Conservation (phyloP, 2,888 invertebrate genomes). For the Papilio elwesi region DNA sequence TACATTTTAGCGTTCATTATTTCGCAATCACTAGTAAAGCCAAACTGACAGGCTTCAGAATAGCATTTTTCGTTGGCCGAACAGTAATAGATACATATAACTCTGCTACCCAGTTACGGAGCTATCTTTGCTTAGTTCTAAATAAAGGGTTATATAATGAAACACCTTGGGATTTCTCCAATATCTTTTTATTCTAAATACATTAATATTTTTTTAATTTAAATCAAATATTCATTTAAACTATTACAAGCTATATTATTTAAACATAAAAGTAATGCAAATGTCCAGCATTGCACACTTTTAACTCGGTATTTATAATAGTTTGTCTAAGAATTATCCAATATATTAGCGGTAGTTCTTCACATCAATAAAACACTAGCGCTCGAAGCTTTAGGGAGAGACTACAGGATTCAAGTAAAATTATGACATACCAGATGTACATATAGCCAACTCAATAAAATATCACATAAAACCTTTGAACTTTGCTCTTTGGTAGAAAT, state of each 20-base stretch:
- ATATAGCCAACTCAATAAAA: conserved; percentile 44
- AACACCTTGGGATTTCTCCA: conserved; percentile 65
- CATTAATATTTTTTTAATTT: conserved; percentile 84
- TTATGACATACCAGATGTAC: conserved; percentile 54
- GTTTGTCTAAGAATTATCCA: conserved; percentile 78
- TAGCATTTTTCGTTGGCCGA: too few species aligned
- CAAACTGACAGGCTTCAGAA: too few species aligned
- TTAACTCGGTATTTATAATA: conserved; percentile 76
- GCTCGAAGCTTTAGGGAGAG: conserved; percentile 49
- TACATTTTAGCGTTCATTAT: too few species aligned
- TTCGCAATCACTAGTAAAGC: too few species aligned
- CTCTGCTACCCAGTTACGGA: too few species aligned
- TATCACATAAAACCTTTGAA: conserved; percentile 49
- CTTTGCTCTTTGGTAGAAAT: conserved; percentile 55
- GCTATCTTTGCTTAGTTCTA: background rate
- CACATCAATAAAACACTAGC: conserved; percentile 71
- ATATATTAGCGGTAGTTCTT: conserved; percentile 79
- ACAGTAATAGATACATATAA: too few species aligned
- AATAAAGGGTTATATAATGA: conserved; percentile 31
- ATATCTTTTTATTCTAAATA: conserved; percentile 85
- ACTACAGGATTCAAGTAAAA: conserved; percentile 52
- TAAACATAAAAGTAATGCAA: conserved; percentile 82
- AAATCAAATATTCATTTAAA: conserved; percentile 84
- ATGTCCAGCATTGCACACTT: conserved; percentile 84
- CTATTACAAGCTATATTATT: conserved; percentile 83